phyloP scores from a whole-genome alignment of 2,797 vertebrate genomes.

The Sebastes oblongus region DNA sequence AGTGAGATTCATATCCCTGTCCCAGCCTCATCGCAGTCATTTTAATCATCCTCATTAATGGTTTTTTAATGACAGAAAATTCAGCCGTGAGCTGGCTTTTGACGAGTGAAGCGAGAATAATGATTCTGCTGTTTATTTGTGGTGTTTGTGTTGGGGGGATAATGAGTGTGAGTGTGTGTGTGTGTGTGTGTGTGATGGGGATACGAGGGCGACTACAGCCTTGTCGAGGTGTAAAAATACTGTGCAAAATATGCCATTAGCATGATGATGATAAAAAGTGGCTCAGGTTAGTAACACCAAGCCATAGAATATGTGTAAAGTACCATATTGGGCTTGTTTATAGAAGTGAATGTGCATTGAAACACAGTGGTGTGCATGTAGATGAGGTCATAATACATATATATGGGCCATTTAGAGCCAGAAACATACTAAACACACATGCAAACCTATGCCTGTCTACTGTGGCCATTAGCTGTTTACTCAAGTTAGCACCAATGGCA shows the following conservation, averaged over 20 bases:
- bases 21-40: constrained; percentile 51
- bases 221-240: constrained; percentile 20
- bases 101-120: constrained; percentile 59
- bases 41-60: constrained; percentile 74
- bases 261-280: background rate
- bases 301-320: constrained; percentile 16
- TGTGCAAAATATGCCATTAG: background rate
- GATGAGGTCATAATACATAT: background rate
- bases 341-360: constrained; percentile 9
- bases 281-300: background rate
- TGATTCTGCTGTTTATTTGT: constrained; percentile 54
- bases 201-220: background rate
- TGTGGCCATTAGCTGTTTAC: no score
- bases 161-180: background rate
- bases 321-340: background rate
- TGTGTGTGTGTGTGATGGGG: background rate
- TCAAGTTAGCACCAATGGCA: no score
- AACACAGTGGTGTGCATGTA: background rate
- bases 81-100: constrained; percentile 48
- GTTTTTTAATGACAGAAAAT: constrained; percentile 67
- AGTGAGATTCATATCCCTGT: constrained; percentile 59
- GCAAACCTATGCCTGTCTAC: no score
- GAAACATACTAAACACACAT: background rate
- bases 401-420: background rate
- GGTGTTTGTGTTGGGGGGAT: constrained; percentile 41